These are phyloP conservation scores for Hemicentrotus pulcherrimus DNA, from an alignment of 35 echinoderm and acorn worm genomes.

Conservation along the genomic window DNA sequence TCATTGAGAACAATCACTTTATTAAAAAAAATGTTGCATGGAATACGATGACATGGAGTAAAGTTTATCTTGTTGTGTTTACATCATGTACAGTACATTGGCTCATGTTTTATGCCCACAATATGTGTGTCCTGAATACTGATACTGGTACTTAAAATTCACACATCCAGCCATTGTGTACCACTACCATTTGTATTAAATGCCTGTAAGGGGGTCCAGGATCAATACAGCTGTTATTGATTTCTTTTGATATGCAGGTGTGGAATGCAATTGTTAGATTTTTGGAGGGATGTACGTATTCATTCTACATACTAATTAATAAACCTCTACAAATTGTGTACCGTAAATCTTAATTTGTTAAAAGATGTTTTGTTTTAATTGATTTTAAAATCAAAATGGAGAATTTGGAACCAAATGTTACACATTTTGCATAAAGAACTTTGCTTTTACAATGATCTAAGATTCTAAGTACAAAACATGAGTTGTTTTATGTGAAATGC, in stretches of 20 bases:
- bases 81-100: no score
- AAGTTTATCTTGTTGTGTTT: no score
- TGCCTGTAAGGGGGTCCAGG: neutral
- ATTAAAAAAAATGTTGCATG: no score
- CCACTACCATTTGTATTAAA: neutral
- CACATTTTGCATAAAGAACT: no score
- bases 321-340: neutral
- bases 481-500: neutral
- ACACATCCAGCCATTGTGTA: neutral
- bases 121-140: no score
- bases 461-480: neutral
- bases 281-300: neutral
- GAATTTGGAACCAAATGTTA: no score
- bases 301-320: neutral
- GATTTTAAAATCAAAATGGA: neutral
- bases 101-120: no score
- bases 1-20: no score
- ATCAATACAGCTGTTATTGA: constrained; percentile 26
- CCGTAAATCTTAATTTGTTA: neutral
- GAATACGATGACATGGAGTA: no score
- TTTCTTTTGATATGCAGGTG: neutral
- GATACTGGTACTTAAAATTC: no score
- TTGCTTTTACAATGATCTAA: no score
- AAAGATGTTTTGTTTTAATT: neutral
- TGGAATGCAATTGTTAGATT: neutral